Base-by-base conservation (phyloP, 1,140 invertebrate genomes). In the Mizuhopecten yessoensis region DNA sequence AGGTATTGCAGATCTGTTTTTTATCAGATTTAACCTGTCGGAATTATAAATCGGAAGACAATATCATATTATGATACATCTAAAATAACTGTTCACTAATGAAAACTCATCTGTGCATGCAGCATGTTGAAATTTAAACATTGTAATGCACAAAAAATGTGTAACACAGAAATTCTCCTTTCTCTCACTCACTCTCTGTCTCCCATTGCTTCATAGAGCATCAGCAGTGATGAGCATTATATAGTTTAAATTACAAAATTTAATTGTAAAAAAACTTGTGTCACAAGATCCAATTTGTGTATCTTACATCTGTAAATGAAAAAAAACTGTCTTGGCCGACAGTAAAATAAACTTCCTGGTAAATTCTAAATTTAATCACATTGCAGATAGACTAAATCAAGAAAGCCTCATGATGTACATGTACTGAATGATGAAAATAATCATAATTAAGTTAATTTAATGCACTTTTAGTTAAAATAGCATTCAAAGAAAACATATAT, bases 401-500 rank as follows among this genome's bases (percentile, higher is more conserved):
- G n/a, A n/a, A n/a, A n/a, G n/a, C n/a, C n/a, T n/a, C n/a, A n/a
- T n/a, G n/a, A n/a, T n/a, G n/a, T n/a, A n/a, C n/a, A n/a, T n/a
- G 23, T 75, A 29, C 9, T 5, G 36, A 39, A 7, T 39, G 36
- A 39, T 39, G 36, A 39, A 29, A 9, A 75, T 75, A 29, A 29
- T 49, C 11, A 49, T 75, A 29, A n/a, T 29, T 75, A 75, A 75
- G 23, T 49, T 15, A 13, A 49, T 3, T 17, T 75, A 9, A 75
- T n/a, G 57, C 57, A 75, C 3, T 75, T 5, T 75, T 57, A n/a
- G n/a, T 75, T 75, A 75, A 75, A 75, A 75, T 7, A 29, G n/a
- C n/a, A 75, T 75, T 75, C 57, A 75, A 75, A 3, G n/a, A 75
- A 75, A 75, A 75, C 57, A n/a, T n/a, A 75, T 75, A 75, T 75